These are phyloP conservation scores for Bombyx huttoni DNA, from an alignment of 2,888 invertebrate species.

Conservation along the genomic window DNA sequence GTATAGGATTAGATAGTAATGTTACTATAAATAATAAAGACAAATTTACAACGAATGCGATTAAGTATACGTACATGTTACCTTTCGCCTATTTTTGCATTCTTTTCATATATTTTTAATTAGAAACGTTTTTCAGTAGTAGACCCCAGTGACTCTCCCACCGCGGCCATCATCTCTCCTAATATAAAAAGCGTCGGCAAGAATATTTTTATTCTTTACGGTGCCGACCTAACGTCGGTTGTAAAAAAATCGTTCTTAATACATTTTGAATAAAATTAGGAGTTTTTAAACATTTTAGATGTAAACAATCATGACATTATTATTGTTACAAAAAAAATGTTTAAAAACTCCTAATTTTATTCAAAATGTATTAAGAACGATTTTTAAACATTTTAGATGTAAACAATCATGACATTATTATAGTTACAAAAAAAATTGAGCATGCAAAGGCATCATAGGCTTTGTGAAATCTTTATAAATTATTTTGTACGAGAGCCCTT, in stretches of 20 bases:
- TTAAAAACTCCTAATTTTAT: neutral
- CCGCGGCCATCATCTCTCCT: slow-evolving; percentile 13
- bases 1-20: no score
- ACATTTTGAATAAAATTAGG: neutral
- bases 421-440: neutral
- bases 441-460: neutral
- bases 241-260: neutral
- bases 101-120: neutral
- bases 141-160: slow-evolving; percentile 8
- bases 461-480: neutral
- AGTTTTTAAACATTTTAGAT: neutral
- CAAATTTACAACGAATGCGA: no score
- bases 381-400: neutral
- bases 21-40: no score
- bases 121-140: slow-evolving; percentile 7
- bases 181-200: slow-evolving; percentile 12
- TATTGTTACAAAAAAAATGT: neutral
- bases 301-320: neutral
- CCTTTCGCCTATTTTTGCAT: no score
- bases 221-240: slow-evolving; percentile 4
- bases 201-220: slow-evolving; percentile 9
- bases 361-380: neutral
- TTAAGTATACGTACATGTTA: no score
- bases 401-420: neutral
- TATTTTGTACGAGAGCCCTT: no score